Evolutionary conservation across 2,113 vertebrate genomes (phyloP).

Genomic region (Cercopithecus mona): DNA sequence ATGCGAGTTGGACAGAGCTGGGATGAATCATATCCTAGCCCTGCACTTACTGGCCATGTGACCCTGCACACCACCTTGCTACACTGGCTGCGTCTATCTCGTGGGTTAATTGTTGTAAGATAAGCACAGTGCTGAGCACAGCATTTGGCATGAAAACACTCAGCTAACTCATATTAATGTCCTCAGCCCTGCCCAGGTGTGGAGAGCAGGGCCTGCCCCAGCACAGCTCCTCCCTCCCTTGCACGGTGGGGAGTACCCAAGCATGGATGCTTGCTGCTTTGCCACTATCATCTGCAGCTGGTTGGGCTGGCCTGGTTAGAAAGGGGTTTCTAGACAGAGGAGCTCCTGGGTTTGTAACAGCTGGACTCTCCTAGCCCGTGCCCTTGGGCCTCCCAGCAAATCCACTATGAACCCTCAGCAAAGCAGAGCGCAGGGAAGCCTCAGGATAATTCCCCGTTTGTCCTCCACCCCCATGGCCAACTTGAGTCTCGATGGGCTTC

Average conservation of each 20-base stretch:
- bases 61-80: neutral
- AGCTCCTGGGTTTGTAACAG: neutral
- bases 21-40: neutral
- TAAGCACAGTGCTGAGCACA: neutral
- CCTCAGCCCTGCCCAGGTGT: neutral
- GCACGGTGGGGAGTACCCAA: rapidly evolving
- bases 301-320: neutral
- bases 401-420: neutral
- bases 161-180: neutral
- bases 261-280: neutral
- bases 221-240: neutral
- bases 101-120: neutral
- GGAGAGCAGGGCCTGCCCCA: neutral
- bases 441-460: neutral
- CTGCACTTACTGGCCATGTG: neutral
- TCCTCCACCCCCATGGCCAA: neutral
- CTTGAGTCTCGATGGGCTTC: neutral
- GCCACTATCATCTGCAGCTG: neutral
- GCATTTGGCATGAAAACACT: neutral
- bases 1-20: neutral
- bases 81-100: neutral
- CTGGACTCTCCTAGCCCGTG: neutral
- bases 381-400: neutral
- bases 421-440: neutral
- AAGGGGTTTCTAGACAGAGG: neutral